Evolutionary conservation across 2,888 invertebrate genomes (phyloP).

Genomic region (Periphyllus acericola): DNA sequence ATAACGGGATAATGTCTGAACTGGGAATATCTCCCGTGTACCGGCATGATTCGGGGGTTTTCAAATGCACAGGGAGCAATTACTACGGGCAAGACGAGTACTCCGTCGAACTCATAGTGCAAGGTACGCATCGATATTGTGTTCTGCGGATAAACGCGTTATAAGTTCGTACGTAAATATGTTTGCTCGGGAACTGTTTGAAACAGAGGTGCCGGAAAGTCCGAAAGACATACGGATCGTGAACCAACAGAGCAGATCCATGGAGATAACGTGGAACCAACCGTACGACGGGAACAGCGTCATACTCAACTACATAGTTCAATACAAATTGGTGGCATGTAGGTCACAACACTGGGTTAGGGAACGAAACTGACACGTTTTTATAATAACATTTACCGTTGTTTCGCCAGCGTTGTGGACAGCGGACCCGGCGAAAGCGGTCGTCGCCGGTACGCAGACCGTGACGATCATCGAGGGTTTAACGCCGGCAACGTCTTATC

Average conservation of each 20-base stretch:
- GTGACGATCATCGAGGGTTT: conserved; percentile 83
- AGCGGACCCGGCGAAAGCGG: conserved; percentile 82
- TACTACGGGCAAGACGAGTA: conserved; percentile 91
- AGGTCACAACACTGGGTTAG: conserved; percentile 3
- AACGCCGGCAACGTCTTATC: conserved; percentile 87
- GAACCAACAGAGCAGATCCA: conserved; percentile 84
- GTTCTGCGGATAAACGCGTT: background rate
- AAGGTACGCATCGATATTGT: conserved; percentile 74
- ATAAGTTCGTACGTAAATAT: background rate
- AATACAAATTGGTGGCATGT: conserved; percentile 74
- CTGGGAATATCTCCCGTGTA: conserved; percentile 85
- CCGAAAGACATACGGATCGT: conserved; percentile 86
- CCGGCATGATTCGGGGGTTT: conserved; percentile 87
- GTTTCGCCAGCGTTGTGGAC: conserved; percentile 79
- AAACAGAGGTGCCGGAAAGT: conserved; percentile 84
- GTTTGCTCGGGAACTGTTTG: conserved; percentile 16
- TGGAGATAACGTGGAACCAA: conserved; percentile 88
- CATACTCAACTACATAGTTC: conserved; percentile 87
- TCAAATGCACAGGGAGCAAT: conserved; percentile 89
- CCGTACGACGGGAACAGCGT: conserved; percentile 91
- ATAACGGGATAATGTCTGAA: conserved; percentile 85
- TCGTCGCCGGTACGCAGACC: conserved; percentile 84
- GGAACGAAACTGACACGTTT: background rate
- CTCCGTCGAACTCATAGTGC: conserved; percentile 88
- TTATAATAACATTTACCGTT: conserved; percentile 5